These are phyloP conservation scores for Dynastes hyllus DNA, from an alignment of 2,888 invertebrate genomes.

Conservation along the genomic window DNA sequence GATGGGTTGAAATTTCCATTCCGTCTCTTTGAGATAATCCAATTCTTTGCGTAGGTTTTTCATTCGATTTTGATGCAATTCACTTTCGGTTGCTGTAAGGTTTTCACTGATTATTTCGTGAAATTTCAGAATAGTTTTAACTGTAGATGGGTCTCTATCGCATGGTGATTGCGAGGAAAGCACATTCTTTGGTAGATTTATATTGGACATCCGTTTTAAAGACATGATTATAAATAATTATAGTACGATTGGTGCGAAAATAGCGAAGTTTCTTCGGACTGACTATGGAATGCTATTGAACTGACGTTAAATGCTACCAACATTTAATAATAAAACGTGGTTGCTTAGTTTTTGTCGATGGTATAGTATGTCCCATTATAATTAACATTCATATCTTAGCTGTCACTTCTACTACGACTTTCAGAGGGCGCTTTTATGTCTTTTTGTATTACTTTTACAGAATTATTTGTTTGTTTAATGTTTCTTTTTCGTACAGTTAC, in stretches of 20 bases:
- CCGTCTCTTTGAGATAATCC: conserved; percentile 84
- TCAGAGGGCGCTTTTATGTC: too few relatives aligned
- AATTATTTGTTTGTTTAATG: too few relatives aligned
- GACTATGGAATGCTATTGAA: too few relatives aligned
- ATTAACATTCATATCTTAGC: too few relatives aligned
- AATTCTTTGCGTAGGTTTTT: conserved; percentile 83
- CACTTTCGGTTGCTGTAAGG: conserved; percentile 68
- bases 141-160: conserved; percentile 60
- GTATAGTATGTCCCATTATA: too few relatives aligned
- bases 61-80: conserved; percentile 82
- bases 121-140: conserved; percentile 62
- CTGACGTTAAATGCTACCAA: too few relatives aligned
- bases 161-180: conserved; percentile 60
- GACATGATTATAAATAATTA: neutral
- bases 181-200: conserved; percentile 63
- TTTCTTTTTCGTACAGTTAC: too few relatives aligned
- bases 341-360: too few relatives aligned
- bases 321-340: too few relatives aligned
- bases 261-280: neutral
- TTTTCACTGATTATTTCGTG: conserved; percentile 65
- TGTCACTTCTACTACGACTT: too few relatives aligned
- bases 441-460: too few relatives aligned
- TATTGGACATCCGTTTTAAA: conserved; percentile 21
- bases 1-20: conserved; percentile 85
- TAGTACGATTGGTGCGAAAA: neutral